Evolutionary conservation across 2,113 vertebrate species (phyloP).

Genomic region (Upupa epops): DNA sequence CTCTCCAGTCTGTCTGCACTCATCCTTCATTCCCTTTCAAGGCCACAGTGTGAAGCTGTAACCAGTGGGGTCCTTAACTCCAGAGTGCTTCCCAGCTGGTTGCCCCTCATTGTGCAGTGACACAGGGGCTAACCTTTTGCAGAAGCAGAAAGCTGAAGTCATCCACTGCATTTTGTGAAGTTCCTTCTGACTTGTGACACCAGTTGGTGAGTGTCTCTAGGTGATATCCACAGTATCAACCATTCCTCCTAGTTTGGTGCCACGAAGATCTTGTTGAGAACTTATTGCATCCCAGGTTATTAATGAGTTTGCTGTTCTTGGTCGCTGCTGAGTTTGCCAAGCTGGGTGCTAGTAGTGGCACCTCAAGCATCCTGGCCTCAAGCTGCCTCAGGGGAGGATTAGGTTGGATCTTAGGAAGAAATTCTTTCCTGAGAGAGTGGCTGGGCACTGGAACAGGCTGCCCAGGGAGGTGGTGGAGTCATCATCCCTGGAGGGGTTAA

Average conservation of each 20-base stretch:
- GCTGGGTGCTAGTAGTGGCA: too few relatives aligned
- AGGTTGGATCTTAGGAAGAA: too few relatives aligned
- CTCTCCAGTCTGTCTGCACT: too few relatives aligned
- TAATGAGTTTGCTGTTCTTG: background rate
- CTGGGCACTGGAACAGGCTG: too few relatives aligned
- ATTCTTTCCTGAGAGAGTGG: too few relatives aligned
- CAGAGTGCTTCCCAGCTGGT: background rate
- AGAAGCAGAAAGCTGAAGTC: background rate
- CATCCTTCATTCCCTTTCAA: background rate
- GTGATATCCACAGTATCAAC: background rate
- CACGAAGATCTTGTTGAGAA: background rate
- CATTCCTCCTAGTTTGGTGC: background rate
- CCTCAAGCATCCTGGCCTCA: too few relatives aligned
- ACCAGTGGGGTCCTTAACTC: background rate
- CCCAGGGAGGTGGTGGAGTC: too few relatives aligned
- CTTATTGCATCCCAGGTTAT: rapidly evolving
- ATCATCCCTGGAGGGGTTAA: too few relatives aligned
- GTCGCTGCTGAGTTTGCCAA: background rate
- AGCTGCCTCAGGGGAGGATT: too few relatives aligned
- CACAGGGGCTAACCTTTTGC: rapidly evolving
- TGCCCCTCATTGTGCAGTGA: background rate
- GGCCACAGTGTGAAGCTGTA: rapidly evolving
- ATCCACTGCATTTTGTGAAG: background rate
- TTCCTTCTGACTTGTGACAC: background rate
- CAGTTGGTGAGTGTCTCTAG: background rate